These are phyloP conservation scores for Gephyroberyx darwinii DNA, from an alignment of 2,797 vertebrate species.

Conservation along the genomic window DNA sequence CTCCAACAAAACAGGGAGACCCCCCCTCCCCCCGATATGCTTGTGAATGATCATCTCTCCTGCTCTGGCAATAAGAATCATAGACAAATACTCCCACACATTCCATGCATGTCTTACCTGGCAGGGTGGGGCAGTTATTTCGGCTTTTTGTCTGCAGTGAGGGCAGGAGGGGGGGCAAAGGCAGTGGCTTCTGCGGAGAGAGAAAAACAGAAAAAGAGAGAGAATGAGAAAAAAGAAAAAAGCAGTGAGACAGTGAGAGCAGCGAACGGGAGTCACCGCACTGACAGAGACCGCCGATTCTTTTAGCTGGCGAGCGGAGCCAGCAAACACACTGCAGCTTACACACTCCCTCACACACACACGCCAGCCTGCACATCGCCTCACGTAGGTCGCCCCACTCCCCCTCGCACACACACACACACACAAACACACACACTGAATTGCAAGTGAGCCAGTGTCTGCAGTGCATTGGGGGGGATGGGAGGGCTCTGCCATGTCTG, in stretches of 20 bases:
- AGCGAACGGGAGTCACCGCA: slow-evolving; percentile 34
- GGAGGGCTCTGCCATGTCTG: slow-evolving; percentile 32
- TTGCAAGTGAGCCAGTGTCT: slow-evolving; percentile 42
- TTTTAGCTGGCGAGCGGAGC: slow-evolving; percentile 28
- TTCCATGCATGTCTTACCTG: slow-evolving; percentile 54
- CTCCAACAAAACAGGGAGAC: too few species aligned
- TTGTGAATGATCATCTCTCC: too few species aligned
- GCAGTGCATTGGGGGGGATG: slow-evolving; percentile 37
- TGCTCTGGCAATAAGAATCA: too few species aligned
- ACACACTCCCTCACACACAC: slow-evolving; percentile 15
- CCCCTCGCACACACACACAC: slow-evolving; percentile 27
- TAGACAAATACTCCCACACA: background rate
- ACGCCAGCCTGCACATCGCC: slow-evolving; percentile 43
- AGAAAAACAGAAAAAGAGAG: slow-evolving; percentile 16
- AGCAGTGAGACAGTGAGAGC: slow-evolving; percentile 23
- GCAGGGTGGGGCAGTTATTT: slow-evolving; percentile 33
- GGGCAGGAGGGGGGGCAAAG: slow-evolving; percentile 25
- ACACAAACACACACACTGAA: background rate
- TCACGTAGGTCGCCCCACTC: slow-evolving; percentile 24
- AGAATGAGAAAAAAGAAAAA: background rate
- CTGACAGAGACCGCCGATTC: slow-evolving; percentile 36
- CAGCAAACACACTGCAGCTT: slow-evolving; percentile 36
- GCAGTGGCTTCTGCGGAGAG: slow-evolving; percentile 59
- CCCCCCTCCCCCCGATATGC: too few species aligned
- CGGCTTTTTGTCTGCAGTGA: slow-evolving; percentile 53